Conservation (phyloP, 2,113 vertebrate genomes). For the Saimiri boliviensis region DNA sequence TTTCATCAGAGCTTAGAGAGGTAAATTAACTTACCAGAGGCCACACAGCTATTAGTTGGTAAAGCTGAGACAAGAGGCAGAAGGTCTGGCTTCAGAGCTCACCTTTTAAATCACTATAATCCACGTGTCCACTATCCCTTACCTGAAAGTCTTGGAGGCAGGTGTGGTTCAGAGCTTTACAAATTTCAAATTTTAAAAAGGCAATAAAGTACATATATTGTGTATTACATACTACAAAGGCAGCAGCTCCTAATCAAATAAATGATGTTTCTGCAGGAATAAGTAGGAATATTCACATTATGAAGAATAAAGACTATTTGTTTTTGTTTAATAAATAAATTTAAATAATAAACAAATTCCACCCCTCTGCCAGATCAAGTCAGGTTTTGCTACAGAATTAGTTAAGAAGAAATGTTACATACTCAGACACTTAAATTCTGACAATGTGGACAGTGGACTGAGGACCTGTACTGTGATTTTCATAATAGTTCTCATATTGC, state of each 20-base stretch:
- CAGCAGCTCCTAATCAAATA: not conserved
- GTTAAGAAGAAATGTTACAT: not conserved
- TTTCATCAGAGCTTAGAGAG: not conserved
- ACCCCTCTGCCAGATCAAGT: not conserved
- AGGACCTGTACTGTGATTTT: not conserved
- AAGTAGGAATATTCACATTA: not conserved
- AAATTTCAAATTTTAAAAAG: not conserved
- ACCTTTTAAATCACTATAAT: not conserved
- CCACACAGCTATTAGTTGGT: not conserved
- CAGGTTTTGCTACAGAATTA: slow-evolving; percentile 1
- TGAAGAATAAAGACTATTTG: not conserved
- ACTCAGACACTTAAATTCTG: not conserved
- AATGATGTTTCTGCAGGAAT: not conserved
- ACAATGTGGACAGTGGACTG: not conserved
- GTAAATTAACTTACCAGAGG: not conserved
- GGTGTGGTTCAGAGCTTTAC: not conserved
- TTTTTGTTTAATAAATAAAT: no score
- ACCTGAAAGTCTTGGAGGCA: not conserved
- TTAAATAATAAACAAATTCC: no score
- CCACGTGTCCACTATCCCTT: not conserved
- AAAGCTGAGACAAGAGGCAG: not conserved
- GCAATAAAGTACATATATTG: not conserved
- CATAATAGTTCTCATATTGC: not conserved
- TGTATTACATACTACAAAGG: not conserved
- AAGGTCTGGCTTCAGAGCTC: not conserved